Base-by-base conservation (phyloP, 2,888 invertebrate species). In the Drosophila greeni region DNA sequence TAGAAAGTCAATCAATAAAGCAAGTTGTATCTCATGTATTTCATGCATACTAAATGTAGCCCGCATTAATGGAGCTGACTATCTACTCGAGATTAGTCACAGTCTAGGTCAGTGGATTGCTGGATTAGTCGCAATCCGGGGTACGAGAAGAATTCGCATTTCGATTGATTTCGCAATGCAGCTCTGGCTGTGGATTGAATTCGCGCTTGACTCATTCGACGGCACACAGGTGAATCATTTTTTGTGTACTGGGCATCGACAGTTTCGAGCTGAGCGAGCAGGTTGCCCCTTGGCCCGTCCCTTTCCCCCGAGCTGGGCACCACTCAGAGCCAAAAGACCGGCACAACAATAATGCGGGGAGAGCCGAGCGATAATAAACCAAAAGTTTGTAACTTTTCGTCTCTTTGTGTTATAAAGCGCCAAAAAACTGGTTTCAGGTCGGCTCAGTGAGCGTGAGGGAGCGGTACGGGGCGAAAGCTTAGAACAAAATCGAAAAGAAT, bases 401-500 rank as follows among this genome's bases (percentile, higher is more conserved):
- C 61, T 53, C 67, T 36, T 42, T 69, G 42, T 64, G 34, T 7
- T 42, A n/a, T 16, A 60, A 69, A 57, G 70, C 51, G 55, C 51
- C 52, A 66, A 70, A 76, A 57, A 53, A 66, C 76, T 51, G 76
- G 66, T 66, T 37, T 47, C 6, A 9, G 24, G 24, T 31, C 47
- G 9, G 16, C 16, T 16, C 16, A 9, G 29, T 47, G 31, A 47
- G 45, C 12, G 37, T 34, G 54, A 7, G 55, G n/a, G 37, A 20
- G 51, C 37, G 47, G 24, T 52, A 48, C 36, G 5, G 16, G 24
- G 66, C 74, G 49, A 58, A 48, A 61, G 84, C 73, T 84, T 84
- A 80, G 79, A 84, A 83, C 72, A 73, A 78, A 75, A 73, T 70
- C 65, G 54, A 74, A 81, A 70, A 66, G 65, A 59, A 36, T 45